These are phyloP conservation scores for Morinoia aosen DNA, from an alignment of 2,888 invertebrate species.

Conservation along the genomic window DNA sequence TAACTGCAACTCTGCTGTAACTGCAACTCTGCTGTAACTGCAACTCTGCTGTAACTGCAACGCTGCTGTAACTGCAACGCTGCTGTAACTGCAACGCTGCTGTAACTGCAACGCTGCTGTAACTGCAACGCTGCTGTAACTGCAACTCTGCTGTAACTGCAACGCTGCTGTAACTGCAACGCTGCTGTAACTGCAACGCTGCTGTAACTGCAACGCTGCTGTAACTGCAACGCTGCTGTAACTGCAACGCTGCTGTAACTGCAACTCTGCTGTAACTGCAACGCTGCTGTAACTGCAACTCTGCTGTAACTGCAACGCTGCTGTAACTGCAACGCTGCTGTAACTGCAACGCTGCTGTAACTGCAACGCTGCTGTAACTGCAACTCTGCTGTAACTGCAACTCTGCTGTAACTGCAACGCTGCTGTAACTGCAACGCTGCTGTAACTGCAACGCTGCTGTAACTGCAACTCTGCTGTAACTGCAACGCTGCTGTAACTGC, in stretches of 20 bases:
- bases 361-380: background rate
- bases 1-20: background rate
- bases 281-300: background rate
- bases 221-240: background rate
- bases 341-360: background rate
- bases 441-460: background rate
- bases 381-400: background rate
- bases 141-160: background rate
- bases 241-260: background rate
- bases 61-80: background rate
- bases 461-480: background rate
- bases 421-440: background rate
- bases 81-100: background rate
- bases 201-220: background rate
- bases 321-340: background rate
- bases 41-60: background rate
- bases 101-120: background rate
- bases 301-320: background rate
- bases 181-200: background rate
- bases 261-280: background rate
- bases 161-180: background rate
- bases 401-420: background rate
- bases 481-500: background rate
- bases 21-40: background rate
- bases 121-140: background rate